A percentile compares a stretch with the other conserved stretches of the same genome.
These are phyloP conservation scores for Hydrozoanthus tunicans DNA, from an alignment of 64 coral and sea anemone genomes.

Conservation along the genomic window DNA sequence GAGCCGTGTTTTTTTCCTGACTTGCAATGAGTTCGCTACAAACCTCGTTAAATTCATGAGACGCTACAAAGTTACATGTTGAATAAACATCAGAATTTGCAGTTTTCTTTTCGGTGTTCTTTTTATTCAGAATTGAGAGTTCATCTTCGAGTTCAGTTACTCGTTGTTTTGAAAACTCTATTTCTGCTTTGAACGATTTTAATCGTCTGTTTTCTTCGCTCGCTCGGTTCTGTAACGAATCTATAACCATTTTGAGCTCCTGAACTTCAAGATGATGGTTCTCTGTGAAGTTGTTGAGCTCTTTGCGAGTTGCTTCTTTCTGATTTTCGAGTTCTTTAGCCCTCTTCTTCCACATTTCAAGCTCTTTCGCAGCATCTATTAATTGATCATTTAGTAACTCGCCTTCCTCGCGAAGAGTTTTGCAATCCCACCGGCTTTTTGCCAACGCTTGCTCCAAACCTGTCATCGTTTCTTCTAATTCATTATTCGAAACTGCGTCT, in stretches of 20 bases:
- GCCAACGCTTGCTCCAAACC: slow-evolving; percentile 53
- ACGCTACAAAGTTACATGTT: slow-evolving; percentile 41
- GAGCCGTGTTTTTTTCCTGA: slow-evolving; percentile 57
- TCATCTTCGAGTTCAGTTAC: slow-evolving; percentile 49
- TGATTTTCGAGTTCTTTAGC: slow-evolving; percentile 53
- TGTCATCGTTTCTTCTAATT: slow-evolving; percentile 41
- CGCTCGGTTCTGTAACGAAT: slow-evolving; percentile 49
- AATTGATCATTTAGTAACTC: slow-evolving; percentile 58
- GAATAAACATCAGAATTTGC: background rate
- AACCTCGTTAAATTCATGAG: slow-evolving; percentile 61
- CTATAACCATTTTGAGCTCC: slow-evolving; percentile 54
- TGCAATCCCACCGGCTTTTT: slow-evolving; percentile 55
- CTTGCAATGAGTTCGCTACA: slow-evolving; percentile 62
- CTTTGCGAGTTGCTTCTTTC: slow-evolving; percentile 29
- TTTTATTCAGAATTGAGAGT: slow-evolving; percentile 34
- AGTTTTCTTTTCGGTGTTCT: slow-evolving; percentile 5
- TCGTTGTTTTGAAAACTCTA: slow-evolving; percentile 12
- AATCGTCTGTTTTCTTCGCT: slow-evolving; percentile 24
- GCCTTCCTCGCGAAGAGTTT: slow-evolving; percentile 46
- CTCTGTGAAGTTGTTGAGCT: slow-evolving; percentile 5
- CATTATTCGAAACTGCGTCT: slow-evolving; percentile 28
- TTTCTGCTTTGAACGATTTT: slow-evolving; percentile 8
- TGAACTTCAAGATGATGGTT: slow-evolving; percentile 52
- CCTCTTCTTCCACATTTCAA: slow-evolving; percentile 73
- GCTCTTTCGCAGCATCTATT: slow-evolving; percentile 56